Conservation (phyloP, 2,888 invertebrate species). For the Mythimna vitellina region DNA sequence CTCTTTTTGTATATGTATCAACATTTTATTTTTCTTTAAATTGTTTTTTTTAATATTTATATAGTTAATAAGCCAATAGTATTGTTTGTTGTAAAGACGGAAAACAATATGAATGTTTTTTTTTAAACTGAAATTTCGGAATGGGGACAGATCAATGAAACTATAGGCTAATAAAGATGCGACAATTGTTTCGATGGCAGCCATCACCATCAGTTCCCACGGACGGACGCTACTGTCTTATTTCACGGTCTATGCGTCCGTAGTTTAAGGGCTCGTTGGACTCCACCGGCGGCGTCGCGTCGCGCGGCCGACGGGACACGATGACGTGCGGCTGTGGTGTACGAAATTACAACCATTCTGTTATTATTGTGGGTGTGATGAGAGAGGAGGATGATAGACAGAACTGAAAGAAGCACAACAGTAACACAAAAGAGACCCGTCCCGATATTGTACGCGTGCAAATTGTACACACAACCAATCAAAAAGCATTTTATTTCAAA, state of each 20-base stretch:
- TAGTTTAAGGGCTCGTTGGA: conserved; percentile 25
- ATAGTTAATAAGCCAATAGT: not conserved
- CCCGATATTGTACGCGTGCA: too few relatives aligned
- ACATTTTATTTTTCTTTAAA: not conserved
- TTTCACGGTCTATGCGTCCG: conserved; percentile 56
- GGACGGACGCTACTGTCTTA: conserved; percentile 44
- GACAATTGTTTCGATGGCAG: not conserved
- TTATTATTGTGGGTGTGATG: too few relatives aligned
- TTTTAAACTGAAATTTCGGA: conserved; percentile 1
- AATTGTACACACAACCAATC: too few relatives aligned
- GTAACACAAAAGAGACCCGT: too few relatives aligned
- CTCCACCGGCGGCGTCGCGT: not conserved
- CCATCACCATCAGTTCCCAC: conserved; percentile 52
- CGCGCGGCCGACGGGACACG: not conserved
- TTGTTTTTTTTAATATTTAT: not conserved
- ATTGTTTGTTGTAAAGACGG: too few relatives aligned
- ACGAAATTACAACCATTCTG: not conserved
- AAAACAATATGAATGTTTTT: not conserved
- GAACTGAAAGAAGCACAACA: too few relatives aligned
- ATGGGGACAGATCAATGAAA: conserved; percentile 17
- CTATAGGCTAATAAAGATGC: conserved; percentile 10
- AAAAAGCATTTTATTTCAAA: too few relatives aligned
- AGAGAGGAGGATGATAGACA: too few relatives aligned
- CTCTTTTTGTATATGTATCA: conserved; percentile 1
- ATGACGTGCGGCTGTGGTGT: not conserved